A percentile compares a stretch with the other conserved stretches of the same genome.
Evolutionary conservation across 2,888 invertebrate genomes (phyloP).

Genomic region (Habroteleia sp.): DNA sequence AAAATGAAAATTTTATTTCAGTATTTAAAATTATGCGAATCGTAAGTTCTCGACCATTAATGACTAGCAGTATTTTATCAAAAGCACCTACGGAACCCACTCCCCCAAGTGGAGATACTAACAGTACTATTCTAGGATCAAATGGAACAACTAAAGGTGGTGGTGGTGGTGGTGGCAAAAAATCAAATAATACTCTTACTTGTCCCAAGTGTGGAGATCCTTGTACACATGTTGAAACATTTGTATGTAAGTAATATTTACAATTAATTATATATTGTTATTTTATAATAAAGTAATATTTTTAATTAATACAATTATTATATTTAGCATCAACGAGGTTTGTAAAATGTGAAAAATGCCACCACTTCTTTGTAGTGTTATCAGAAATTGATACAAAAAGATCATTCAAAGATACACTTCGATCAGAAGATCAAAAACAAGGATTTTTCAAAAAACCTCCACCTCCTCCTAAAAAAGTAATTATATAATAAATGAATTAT

Average conservation of each 20-base stretch:
- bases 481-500: too few species aligned
- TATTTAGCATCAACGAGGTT: conserved; percentile 91
- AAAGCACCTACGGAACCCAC: conserved; percentile 77
- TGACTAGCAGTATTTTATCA: conserved; percentile 70
- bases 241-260: conserved; percentile 88
- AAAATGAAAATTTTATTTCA: too few species aligned
- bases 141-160: conserved; percentile 68
- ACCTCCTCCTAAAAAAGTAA: conserved; percentile 94
- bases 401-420: conserved; percentile 88
- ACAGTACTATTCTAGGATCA: conserved; percentile 58
- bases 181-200: conserved; percentile 87
- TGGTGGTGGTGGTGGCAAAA: conserved; percentile 83
- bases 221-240: conserved; percentile 98
- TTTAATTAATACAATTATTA: conserved; percentile 18
- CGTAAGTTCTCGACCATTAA: conserved; percentile 73
- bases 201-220: conserved; percentile 98
- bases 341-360: conserved; percentile 98
- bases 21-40: conserved; percentile 78
- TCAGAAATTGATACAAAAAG: conserved; percentile 96
- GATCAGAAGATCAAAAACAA: conserved; percentile 85
- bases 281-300: not conserved
- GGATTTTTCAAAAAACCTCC: conserved; percentile 92
- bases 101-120: conserved; percentile 73
- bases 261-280: not conserved
- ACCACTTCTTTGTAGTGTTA: conserved; percentile 97